phyloP scores from a whole-genome alignment of 2,113 vertebrate genomes.

The Orcinus orca region DNA sequence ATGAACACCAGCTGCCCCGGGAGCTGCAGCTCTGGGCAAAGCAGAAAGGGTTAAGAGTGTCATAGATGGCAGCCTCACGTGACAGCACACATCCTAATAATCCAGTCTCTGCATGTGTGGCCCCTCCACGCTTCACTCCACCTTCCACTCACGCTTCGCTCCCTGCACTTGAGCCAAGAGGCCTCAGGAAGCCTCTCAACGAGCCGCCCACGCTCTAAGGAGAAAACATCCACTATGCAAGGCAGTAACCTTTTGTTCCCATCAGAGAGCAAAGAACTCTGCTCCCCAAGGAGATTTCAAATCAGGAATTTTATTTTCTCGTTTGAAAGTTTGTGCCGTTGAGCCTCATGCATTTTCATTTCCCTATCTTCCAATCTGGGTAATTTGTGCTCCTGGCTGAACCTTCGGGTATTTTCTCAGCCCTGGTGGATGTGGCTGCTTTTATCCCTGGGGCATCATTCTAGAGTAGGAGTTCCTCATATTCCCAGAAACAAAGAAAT shows the following conservation, averaged over 20 bases:
- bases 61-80: not conserved
- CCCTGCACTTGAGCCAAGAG: not conserved
- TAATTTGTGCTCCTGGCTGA: constrained; percentile 21
- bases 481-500: constrained; percentile 16
- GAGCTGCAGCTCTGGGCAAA: not conserved
- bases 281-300: constrained; percentile 19
- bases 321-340: not conserved
- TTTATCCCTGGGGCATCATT: not conserved
- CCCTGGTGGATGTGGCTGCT: not conserved
- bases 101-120: not conserved
- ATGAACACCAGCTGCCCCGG: not conserved
- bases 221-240: not conserved
- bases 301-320: constrained; percentile 40
- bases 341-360: constrained; percentile 44
- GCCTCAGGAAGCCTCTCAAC: not conserved
- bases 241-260: constrained; percentile 27
- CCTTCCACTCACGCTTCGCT: accelerated
- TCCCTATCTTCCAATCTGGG: constrained; percentile 14
- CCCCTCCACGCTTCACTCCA: accelerated
- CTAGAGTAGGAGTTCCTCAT: not conserved
- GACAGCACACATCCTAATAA: not conserved
- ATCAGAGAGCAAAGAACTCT: not conserved
- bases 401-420: not conserved
- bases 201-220: not conserved
- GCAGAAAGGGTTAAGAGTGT: not conserved